phyloP scores from a whole-genome alignment of 2,888 invertebrate species.

The Temnothorax rugatulus region DNA sequence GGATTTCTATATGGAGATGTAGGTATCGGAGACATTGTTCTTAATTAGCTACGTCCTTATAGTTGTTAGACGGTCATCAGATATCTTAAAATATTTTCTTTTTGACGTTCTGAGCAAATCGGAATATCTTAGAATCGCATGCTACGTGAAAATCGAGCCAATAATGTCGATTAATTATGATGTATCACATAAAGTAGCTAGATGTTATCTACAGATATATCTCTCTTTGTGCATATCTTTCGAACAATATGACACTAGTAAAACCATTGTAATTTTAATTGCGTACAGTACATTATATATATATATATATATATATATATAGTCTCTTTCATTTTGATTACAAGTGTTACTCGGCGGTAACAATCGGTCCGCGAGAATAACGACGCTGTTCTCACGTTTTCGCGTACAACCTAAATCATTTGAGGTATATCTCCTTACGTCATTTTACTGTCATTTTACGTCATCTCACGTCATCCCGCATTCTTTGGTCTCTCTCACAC shows the following conservation, averaged over 20 bases:
- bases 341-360: slow-evolving; percentile 5
- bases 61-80: not conserved
- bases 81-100: slow-evolving; percentile 18
- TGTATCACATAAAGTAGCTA: not conserved
- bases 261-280: slow-evolving; percentile 17
- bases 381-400: slow-evolving; percentile 27
- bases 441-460: slow-evolving; percentile 32
- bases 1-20: not conserved
- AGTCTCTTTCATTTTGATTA: slow-evolving; percentile 43
- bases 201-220: not conserved
- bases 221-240: not conserved
- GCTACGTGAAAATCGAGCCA: not conserved
- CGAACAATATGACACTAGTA: not conserved
- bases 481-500: slow-evolving; percentile 69
- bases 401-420: slow-evolving; percentile 48
- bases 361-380: slow-evolving; percentile 18
- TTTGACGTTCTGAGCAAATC: slow-evolving; percentile 32
- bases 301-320: slow-evolving; percentile 10
- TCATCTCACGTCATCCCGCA: slow-evolving; percentile 38
- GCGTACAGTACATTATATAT: not conserved
- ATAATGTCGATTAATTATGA: slow-evolving; percentile 6
- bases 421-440: slow-evolving; percentile 66
- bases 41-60: slow-evolving; percentile 1
- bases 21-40: not conserved
- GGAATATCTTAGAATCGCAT: slow-evolving; percentile 17